phyloP scores from a whole-genome alignment of 2,113 vertebrate species.

The Carollia perspicillata region DNA sequence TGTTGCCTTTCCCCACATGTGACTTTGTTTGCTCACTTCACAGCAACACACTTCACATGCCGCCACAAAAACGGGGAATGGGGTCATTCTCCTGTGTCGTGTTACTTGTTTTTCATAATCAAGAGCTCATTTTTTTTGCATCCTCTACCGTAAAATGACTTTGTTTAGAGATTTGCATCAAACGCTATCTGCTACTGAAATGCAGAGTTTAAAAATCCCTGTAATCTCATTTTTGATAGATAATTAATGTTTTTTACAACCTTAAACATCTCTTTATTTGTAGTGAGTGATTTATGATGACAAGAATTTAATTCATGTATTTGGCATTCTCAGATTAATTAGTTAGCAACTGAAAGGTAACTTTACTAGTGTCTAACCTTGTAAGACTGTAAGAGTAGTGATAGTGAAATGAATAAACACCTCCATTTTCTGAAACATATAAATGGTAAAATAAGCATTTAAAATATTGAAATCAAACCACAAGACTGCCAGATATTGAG shows the following conservation, averaged over 20 bases:
- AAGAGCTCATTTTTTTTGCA: neutral
- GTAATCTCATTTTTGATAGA: slow-evolving; percentile 69
- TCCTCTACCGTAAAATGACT: slow-evolving; percentile 3
- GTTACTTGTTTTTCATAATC: slow-evolving; percentile 31
- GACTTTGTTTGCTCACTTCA: slow-evolving; percentile 57
- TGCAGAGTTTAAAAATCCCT: slow-evolving; percentile 68
- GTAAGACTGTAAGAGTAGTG: neutral
- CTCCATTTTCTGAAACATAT: neutral
- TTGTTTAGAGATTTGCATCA: slow-evolving; percentile 70
- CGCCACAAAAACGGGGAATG: slow-evolving; percentile 53
- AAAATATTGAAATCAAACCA: neutral
- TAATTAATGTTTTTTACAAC: slow-evolving; percentile 72
- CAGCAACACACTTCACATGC: slow-evolving; percentile 26
- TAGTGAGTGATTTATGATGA: slow-evolving; percentile 69
- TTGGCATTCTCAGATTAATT: slow-evolving; percentile 76
- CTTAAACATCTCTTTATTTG: slow-evolving; percentile 76
- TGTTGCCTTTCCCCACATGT: slow-evolving; percentile 59
- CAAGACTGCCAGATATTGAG: neutral
- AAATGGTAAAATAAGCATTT: neutral
- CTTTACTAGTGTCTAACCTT: slow-evolving; percentile 61
- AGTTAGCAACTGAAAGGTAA: slow-evolving; percentile 67
- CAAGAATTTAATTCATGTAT: slow-evolving; percentile 64
- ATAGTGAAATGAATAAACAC: slow-evolving; percentile 34
- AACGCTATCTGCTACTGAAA: slow-evolving; percentile 68
- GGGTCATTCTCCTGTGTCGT: slow-evolving; percentile 48